phyloP scores from a whole-genome alignment of 1,140 invertebrate genomes.

The Meteorus sp. region DNA sequence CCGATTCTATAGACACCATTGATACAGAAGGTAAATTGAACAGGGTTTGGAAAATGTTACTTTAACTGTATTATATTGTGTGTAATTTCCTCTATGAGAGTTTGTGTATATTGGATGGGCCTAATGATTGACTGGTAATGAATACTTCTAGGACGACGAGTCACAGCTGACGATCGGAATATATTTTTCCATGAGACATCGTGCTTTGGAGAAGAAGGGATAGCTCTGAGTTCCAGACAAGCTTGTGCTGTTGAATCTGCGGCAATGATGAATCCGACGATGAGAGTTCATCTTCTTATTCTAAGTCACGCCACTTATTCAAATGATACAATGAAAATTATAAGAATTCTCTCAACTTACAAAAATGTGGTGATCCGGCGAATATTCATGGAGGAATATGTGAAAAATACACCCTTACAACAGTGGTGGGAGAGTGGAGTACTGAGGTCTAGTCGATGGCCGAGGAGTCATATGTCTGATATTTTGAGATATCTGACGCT shows the following conservation, averaged over 20 bases:
- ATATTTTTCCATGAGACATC: slow-evolving; percentile 67
- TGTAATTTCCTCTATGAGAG: not conserved
- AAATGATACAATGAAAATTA: not conserved
- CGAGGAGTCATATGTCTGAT: slow-evolving; percentile 65
- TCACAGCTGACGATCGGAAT: slow-evolving; percentile 26
- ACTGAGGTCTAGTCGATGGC: slow-evolving; percentile 62
- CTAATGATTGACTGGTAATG: not conserved
- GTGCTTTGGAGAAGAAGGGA: slow-evolving; percentile 50
- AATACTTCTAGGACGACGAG: too few relatives aligned
- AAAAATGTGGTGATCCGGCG: slow-evolving; percentile 45
- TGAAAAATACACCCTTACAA: slow-evolving; percentile 64
- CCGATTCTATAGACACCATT: slow-evolving; percentile 27
- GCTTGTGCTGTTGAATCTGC: slow-evolving; percentile 72
- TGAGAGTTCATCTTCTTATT: slow-evolving; percentile 1
- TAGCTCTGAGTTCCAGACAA: slow-evolving; percentile 59
- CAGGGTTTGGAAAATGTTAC: not conserved
- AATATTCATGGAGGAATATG: slow-evolving; percentile 61
- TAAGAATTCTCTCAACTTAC: not conserved
- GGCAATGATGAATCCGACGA: slow-evolving; percentile 33
- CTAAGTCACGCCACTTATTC: not conserved
- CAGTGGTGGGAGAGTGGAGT: slow-evolving; percentile 61
- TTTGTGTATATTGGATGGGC: not conserved
- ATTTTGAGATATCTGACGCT: slow-evolving; percentile 71
- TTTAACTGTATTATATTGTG: not conserved
- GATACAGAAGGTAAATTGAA: not conserved